Conservation (phyloP, 92 coral and sea anemone genomes). For the Siderastrea siderea region DNA sequence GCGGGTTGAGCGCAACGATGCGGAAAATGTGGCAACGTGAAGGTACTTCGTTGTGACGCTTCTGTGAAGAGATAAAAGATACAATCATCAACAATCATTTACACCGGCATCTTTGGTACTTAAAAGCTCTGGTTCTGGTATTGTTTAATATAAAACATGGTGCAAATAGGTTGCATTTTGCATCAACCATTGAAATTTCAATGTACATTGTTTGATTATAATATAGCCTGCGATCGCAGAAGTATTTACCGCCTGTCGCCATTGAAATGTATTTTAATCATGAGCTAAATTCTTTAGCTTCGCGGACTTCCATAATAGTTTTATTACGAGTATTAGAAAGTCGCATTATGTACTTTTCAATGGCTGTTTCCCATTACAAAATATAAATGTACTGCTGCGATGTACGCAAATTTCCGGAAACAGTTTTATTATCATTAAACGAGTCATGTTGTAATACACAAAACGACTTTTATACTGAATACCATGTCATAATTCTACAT, state of each 20-base stretch:
- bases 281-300: slow-evolving; percentile 1
- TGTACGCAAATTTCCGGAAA: no score
- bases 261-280: slow-evolving; percentile 5
- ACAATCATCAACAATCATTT: no score
- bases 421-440: no score
- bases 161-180: slow-evolving; percentile 7
- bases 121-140: not conserved
- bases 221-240: slow-evolving; percentile 2
- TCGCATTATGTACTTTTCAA: no score
- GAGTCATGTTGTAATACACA: slow-evolving; percentile 4
- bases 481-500: slow-evolving; percentile 10
- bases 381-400: no score
- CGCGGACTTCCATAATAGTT: not conserved
- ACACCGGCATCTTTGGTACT: no score
- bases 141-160: slow-evolving; percentile 1
- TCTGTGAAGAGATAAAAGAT: no score
- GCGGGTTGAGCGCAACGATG: not conserved
- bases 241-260: slow-evolving; percentile 13
- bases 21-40: slow-evolving; percentile 14
- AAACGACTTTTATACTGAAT: slow-evolving; percentile 11
- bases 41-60: slow-evolving; percentile 6
- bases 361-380: no score
- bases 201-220: not conserved
- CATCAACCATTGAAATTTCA: not conserved
- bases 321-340: no score